A percentile compares a stretch with the other conserved stretches of the same genome.
Conservation (phyloP, 1,140 invertebrate species). For the Magallana angulata region DNA sequence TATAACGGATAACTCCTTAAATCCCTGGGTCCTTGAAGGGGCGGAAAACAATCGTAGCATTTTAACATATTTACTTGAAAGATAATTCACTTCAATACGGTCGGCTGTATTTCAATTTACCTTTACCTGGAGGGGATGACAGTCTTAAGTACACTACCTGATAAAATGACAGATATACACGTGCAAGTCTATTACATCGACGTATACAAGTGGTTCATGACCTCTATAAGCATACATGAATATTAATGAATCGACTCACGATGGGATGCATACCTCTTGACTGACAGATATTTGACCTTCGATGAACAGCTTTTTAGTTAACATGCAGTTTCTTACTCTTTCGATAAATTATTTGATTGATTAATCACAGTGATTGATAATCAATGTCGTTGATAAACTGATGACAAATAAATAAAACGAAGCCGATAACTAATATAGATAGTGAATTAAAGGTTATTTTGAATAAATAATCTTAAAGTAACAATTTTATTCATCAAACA, state of each 20-base stretch:
- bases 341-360: neutral
- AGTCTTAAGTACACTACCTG: conserved; percentile 23
- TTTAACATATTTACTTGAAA: conserved; percentile 7
- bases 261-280: conserved; percentile 7
- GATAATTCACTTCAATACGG: conserved; percentile 19
- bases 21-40: neutral
- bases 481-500: no score
- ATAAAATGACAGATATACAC: neutral
- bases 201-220: conserved; percentile 11
- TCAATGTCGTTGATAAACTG: neutral
- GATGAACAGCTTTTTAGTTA: neutral
- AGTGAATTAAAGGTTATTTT: no score
- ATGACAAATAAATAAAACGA: neutral
- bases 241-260: conserved; percentile 9
- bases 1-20: neutral
- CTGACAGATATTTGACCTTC: conserved; percentile 18
- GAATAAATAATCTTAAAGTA: no score
- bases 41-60: neutral
- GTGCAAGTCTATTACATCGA: conserved; percentile 22
- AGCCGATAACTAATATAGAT: neutral
- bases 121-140: conserved; percentile 1
- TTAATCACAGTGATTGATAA: neutral
- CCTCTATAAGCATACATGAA: conserved; percentile 23
- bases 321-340: neutral
- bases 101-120: conserved; percentile 19